Percentiles rank a stretch among this genome's conserved stretches.
phyloP scores from a whole-genome alignment of 2,113 vertebrate species.

The Brienomyrus longianalis region DNA sequence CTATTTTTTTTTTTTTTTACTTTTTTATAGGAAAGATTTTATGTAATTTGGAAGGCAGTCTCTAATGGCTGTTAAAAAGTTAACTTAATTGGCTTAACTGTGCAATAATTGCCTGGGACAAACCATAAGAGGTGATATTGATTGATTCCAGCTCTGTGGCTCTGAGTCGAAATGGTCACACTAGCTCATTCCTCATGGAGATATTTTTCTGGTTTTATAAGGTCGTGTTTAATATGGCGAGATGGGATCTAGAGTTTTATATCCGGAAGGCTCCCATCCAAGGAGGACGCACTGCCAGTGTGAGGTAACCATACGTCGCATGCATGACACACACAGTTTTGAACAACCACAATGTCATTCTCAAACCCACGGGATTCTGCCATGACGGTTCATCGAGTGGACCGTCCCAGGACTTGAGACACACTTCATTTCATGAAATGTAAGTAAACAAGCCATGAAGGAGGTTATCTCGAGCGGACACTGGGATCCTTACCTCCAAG shows the following conservation, averaged over 20 bases:
- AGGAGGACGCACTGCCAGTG: background rate
- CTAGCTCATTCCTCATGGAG: constrained; percentile 31
- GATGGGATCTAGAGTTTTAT: constrained; percentile 18
- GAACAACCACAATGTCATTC: constrained; percentile 20
- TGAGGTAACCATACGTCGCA: background rate
- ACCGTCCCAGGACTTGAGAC: background rate
- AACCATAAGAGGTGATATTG: constrained; percentile 57
- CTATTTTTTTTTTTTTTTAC: background rate
- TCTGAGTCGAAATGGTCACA: constrained; percentile 17
- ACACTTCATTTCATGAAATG: background rate
- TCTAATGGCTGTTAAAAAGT: constrained; percentile 30
- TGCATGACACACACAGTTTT: constrained; percentile 26
- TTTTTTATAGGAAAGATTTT: constrained; percentile 9
- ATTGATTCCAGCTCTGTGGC: constrained; percentile 46
- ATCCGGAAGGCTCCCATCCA: background rate
- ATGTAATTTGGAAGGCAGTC: constrained; percentile 11
- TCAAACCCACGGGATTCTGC: background rate
- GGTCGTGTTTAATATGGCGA: constrained; percentile 40
- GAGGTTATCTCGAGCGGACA: background rate
- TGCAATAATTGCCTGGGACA: constrained; percentile 42
- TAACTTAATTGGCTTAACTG: constrained; percentile 24
- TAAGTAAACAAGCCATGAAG: background rate
- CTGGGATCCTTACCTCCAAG: background rate
- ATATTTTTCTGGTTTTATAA: constrained; percentile 46
- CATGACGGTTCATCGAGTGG: background rate